phyloP scores from a whole-genome alignment of 2,888 invertebrate species.

The Lasius platythorax region DNA sequence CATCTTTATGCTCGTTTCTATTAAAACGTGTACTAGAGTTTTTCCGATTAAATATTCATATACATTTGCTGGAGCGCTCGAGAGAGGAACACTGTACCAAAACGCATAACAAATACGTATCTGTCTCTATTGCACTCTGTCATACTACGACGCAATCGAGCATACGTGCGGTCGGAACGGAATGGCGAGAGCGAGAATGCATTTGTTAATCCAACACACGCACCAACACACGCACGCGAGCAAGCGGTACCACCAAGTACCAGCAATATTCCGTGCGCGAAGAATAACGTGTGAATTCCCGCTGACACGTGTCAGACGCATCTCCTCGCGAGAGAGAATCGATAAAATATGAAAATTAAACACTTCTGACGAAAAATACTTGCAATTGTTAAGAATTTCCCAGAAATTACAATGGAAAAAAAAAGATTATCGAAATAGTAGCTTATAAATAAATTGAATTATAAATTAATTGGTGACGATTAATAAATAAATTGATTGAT shows the following conservation, averaged over 20 bases:
- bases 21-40: background rate
- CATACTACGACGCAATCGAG: slow-evolving; percentile 65
- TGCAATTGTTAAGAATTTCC: background rate
- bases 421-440: background rate
- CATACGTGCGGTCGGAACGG: slow-evolving; percentile 52
- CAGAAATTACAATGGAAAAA: background rate
- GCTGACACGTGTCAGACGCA: slow-evolving; percentile 18
- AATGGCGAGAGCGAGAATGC: slow-evolving; percentile 43
- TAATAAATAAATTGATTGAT: background rate
- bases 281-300: slow-evolving; percentile 35
- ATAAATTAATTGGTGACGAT: background rate
- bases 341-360: slow-evolving; percentile 8
- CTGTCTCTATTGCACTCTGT: slow-evolving; percentile 17
- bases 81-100: background rate
- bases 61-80: background rate
- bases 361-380: background rate
- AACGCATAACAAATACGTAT: slow-evolving; percentile 19
- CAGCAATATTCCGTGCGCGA: slow-evolving; percentile 59
- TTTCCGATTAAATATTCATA: slow-evolving; percentile 22
- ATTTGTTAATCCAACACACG: slow-evolving; percentile 48
- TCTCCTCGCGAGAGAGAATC: background rate
- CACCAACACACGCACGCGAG: slow-evolving; percentile 58
- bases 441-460: background rate
- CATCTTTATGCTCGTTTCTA: background rate
- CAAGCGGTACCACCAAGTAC: slow-evolving; percentile 73